Base-by-base conservation (phyloP, 2,113 vertebrate genomes). In the Percina caprodes region DNA sequence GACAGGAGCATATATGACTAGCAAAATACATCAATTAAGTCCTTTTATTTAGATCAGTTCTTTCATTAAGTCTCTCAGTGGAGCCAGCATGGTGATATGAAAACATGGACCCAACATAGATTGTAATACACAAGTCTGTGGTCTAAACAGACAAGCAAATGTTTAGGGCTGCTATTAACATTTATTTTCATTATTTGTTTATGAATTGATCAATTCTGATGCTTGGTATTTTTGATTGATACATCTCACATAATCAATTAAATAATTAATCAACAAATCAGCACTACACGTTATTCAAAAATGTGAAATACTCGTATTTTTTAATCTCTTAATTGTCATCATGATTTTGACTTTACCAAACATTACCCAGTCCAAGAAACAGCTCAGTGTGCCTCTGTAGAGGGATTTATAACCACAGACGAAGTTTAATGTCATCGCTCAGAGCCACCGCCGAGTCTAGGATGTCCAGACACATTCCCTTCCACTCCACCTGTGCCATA, bases 381-480 rank as follows among this genome's bases (percentile, higher is more conserved):
- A 12, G 26, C 75, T 69, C 33, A 10, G n/a, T 48, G 49, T 51
- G 49, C 6, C 23, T 66, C 24, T 60, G 80, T 11, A 0, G 24
- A 30, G 65, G 66, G 67, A 58, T 75, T 76, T 75, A 11, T 14
- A n/a, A 39, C 23, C n/a, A 18, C 42, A 59, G 79, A 77, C 80
- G 69, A 23, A 45, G 70, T 84, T 79, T 68, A 74, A 23, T 76
- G 76, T 86, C 86, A 80, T 84, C 35, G 82, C 90, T 90, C 67
- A 26, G 7, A 89, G 92, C 83, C 82, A 82, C 82, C 72, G 82
- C 87, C 81, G 77, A 80, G 88, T 80, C 89, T 81, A 51, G 45
- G 79, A 79, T 76, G 89, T 93, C 93, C 88, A 95, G 94, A 93
- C 93, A 78, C 84, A 91, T 94, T 94, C 74, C 79, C 89, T 93